Evolutionary conservation across 2,797 vertebrate species (phyloP), one percentile per base, ranked within the genome.

Genomic region (Pterois miles): DNA sequence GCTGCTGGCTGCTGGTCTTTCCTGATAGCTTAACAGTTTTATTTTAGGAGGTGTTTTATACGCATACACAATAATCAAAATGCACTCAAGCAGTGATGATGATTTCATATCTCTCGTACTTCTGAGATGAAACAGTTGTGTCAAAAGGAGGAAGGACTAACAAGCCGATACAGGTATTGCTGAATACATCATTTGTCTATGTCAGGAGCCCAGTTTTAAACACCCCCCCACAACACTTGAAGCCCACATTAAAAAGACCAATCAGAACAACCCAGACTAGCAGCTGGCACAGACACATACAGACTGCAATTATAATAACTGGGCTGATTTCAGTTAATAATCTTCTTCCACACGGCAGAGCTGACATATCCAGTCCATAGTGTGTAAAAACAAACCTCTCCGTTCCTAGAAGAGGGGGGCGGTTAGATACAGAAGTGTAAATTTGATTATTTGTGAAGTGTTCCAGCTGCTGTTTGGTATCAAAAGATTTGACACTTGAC

Each of bases 401-500:
- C 14, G 27, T 20, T 62, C 13, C 43, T 2, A 16, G 9, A 40
- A 6, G 6, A 14, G 52, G 29, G 23, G 66, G 43, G 11, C 12
- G 29, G 33, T 43, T 59, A 52, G 9, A 84, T 59, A 54, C n/a
- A 33, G 34, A 62, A n/a, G 73, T 80, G 60, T 75, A 60, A 78
- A 81, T 76, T 67, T n/a, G 48, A 78, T 84, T 50, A 59, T 71
- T 31, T 72, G 56, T 38, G 25, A 1, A 40, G 67, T 38, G 31
- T 63, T 58, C 71, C 23, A 80, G 56, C 65, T 76, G 74, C 73
- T 74, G 65, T 75, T 70, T 50, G 2, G 29, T 71, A 53, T 73
- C 54, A 60, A 9, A 40, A 54, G 16, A 73, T 67, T 56, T 65
- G 25, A 64, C 22, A 20, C 75, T 73, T 62, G 22, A 46, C 60